phyloP scores from a whole-genome alignment of 1,140 invertebrate genomes.

The Megalopta genalis region DNA sequence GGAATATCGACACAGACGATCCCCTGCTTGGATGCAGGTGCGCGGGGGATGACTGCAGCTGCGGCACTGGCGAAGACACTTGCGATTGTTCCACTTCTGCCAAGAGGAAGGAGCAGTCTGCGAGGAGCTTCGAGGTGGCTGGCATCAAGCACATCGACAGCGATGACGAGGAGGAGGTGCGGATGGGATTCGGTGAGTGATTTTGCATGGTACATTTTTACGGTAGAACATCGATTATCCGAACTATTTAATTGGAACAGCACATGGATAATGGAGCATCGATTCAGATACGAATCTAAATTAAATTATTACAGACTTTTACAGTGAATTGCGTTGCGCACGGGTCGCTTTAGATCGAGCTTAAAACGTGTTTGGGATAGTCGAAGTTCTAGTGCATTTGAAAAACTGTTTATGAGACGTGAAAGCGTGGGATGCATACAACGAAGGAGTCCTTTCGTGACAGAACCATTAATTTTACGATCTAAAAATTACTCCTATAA shows the following conservation, averaged over 20 bases:
- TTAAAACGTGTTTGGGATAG: too few relatives aligned
- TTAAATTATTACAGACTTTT: too few relatives aligned
- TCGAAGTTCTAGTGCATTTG: too few relatives aligned
- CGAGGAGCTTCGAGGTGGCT: conserved; percentile 83
- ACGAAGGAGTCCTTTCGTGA: neutral
- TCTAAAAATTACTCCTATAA: too few relatives aligned
- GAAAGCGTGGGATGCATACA: too few relatives aligned
- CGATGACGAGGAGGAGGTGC: conserved; percentile 84
- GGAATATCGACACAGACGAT: conserved; percentile 79
- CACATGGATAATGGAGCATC: too few relatives aligned
- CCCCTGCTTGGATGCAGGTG: conserved; percentile 76
- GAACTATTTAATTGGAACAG: too few relatives aligned
- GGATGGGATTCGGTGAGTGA: conserved; percentile 78
- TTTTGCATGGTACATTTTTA: neutral
- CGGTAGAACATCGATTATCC: too few relatives aligned
- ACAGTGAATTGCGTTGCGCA: too few relatives aligned
- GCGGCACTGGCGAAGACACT: conserved; percentile 61
- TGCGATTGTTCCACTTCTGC: conserved; percentile 60
- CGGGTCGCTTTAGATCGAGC: too few relatives aligned
- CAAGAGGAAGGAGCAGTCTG: conserved; percentile 68
- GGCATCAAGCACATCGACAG: conserved; percentile 88
- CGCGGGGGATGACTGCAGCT: conserved; percentile 67
- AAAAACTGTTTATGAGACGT: too few relatives aligned
- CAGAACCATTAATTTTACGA: neutral
- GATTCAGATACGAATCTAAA: too few relatives aligned